Conservation (phyloP, 2,113 vertebrate species). For the Pelobates fuscus region DNA sequence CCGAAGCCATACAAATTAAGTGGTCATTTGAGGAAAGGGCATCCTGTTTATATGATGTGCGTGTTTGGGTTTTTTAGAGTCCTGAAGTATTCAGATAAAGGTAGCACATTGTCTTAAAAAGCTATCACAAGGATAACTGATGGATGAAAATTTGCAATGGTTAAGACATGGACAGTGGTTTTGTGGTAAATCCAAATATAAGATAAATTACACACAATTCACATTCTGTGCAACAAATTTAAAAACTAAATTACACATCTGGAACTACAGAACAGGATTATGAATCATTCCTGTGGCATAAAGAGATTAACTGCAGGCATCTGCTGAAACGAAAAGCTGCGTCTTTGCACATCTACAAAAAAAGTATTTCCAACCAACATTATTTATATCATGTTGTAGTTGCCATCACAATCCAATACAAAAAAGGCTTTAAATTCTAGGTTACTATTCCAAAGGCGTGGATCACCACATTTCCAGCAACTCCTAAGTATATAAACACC, state of each 20-base stretch:
- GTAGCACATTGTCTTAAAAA: too few relatives aligned
- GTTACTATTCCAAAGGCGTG: too few relatives aligned
- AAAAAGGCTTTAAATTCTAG: too few relatives aligned
- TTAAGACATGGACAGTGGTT: neutral
- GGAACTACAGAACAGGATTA: neutral
- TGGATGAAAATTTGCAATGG: neutral
- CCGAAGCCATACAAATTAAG: too few relatives aligned
- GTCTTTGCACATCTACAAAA: neutral
- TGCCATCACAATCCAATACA: too few relatives aligned
- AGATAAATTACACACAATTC: slow-evolving; percentile 15
- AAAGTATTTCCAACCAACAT: neutral
- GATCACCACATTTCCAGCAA: too few relatives aligned
- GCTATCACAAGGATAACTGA: too few relatives aligned
- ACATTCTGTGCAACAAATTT: neutral
- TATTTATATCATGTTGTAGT: neutral
- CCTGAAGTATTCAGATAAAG: too few relatives aligned
- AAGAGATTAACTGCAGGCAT: neutral
- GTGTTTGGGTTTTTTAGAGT: too few relatives aligned
- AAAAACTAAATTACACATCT: neutral
- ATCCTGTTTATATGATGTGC: too few relatives aligned
- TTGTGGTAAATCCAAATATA: slow-evolving; percentile 1
- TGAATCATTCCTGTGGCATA: neutral
- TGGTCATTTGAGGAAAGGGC: too few relatives aligned
- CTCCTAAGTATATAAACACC: too few relatives aligned
- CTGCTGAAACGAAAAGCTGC: slow-evolving; percentile 1